These are phyloP conservation scores for Clamator glandarius DNA, from an alignment of 2,797 vertebrate genomes.

Conservation along the genomic window DNA sequence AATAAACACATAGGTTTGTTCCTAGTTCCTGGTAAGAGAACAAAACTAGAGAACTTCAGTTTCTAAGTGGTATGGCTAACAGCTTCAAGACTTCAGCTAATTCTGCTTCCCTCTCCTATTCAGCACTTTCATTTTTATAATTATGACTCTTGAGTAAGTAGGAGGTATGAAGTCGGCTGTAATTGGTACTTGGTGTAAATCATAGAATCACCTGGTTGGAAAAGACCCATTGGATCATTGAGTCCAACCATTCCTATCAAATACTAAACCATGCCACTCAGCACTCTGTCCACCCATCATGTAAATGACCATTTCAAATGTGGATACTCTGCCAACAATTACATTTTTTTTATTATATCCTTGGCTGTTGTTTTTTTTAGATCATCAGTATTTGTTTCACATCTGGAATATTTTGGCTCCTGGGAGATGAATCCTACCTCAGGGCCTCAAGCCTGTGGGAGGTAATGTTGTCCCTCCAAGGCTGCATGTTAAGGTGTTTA, in stretches of 20 bases:
- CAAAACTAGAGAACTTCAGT: neutral
- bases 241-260: too few species aligned
- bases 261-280: too few species aligned
- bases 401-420: neutral
- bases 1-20: neutral
- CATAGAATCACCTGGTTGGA: too few species aligned
- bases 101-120: neutral
- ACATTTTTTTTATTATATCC: neutral
- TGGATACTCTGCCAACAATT: neutral
- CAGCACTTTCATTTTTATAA: neutral
- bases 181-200: slow-evolving; percentile 22
- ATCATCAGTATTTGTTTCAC: neutral
- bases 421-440: neutral
- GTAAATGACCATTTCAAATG: slow-evolving; percentile 26
- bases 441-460: neutral
- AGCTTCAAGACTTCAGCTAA: neutral
- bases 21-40: neutral
- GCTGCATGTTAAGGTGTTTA: neutral
- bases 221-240: too few species aligned
- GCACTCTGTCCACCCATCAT: too few species aligned
- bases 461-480: neutral
- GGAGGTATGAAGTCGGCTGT: slow-evolving; percentile 24
- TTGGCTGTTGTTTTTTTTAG: slow-evolving; percentile 11
- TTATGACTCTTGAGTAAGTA: slow-evolving; percentile 35
- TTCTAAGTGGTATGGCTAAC: neutral